Conservation (phyloP, 2,797 vertebrate genomes). For the Podargus strigoides region DNA sequence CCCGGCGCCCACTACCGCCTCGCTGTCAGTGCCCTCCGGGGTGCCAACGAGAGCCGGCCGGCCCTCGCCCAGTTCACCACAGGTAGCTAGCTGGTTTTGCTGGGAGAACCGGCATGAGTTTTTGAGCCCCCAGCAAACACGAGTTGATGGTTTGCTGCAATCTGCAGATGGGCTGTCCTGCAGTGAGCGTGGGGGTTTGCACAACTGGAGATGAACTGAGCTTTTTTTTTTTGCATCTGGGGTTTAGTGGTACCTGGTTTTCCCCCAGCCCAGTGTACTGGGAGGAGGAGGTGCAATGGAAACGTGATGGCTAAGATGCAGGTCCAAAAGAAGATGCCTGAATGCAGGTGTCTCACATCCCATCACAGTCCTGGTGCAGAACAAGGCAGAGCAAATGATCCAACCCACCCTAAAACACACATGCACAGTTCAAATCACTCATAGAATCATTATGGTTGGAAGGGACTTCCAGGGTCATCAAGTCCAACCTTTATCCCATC, state of each 20-base stretch:
- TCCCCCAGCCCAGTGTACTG: background rate
- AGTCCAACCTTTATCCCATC: no score
- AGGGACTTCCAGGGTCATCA: no score
- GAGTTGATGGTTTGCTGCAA: background rate
- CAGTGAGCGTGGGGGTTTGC: accelerated
- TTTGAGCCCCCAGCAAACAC: background rate
- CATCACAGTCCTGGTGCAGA: accelerated
- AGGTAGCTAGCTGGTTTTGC: conserved; percentile 72
- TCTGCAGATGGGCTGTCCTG: background rate
- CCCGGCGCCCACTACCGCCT: conserved; percentile 88
- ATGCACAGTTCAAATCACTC: background rate
- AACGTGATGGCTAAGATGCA: background rate
- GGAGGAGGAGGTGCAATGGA: background rate
- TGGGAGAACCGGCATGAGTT: background rate
- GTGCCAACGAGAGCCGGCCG: conserved; percentile 84
- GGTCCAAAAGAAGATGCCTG: background rate
- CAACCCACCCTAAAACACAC: background rate
- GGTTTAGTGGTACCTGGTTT: background rate
- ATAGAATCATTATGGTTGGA: no score
- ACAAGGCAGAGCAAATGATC: background rate
- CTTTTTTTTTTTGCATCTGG: background rate
- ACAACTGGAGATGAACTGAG: accelerated
- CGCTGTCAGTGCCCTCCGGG: conserved; percentile 84
- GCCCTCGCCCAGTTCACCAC: conserved; percentile 87
- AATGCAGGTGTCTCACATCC: background rate